Conservation (phyloP, 2,888 invertebrate genomes). For the Taenaris catops region DNA sequence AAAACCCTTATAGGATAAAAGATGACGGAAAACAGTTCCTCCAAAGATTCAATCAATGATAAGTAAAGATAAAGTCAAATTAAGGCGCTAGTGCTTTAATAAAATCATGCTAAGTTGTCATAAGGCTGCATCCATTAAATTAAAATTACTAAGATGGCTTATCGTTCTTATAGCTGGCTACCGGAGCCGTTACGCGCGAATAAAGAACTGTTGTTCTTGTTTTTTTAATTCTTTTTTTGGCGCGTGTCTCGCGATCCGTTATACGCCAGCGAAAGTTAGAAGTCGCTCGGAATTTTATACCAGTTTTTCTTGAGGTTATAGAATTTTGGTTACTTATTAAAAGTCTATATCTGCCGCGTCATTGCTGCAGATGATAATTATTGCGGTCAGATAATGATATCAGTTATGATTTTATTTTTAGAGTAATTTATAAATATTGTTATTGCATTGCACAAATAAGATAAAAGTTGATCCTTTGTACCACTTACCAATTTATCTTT, state of each 20-base stretch:
- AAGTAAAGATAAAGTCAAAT: not conserved
- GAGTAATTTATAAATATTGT: no score
- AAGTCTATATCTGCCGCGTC: conserved; percentile 19
- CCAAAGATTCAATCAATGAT: not conserved
- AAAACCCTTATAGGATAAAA: no score
- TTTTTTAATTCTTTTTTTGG: conserved; percentile 59
- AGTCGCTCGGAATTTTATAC: conserved; percentile 46
- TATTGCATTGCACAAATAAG: no score
- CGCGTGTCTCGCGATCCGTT: conserved; percentile 70
- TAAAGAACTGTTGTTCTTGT: conserved; percentile 55
- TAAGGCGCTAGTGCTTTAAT: conserved; percentile 8
- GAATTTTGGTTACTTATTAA: conserved; percentile 30
- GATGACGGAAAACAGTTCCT: no score
- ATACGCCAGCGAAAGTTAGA: conserved; percentile 75
- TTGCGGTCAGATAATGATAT: conserved; percentile 7
- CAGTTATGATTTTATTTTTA: conserved; percentile 3
- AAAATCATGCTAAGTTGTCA: conserved; percentile 38
- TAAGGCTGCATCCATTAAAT: conserved; percentile 52
- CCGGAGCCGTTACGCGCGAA: conserved; percentile 74
- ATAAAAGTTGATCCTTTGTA: no score
- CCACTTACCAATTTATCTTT: no score
- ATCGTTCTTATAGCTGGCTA: conserved; percentile 51
- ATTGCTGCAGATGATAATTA: conserved; percentile 12
- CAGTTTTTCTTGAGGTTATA: conserved; percentile 45
- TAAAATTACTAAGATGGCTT: conserved; percentile 51